phyloP scores from a whole-genome alignment of 2,797 vertebrate genomes.

The Miichthys miiuy region DNA sequence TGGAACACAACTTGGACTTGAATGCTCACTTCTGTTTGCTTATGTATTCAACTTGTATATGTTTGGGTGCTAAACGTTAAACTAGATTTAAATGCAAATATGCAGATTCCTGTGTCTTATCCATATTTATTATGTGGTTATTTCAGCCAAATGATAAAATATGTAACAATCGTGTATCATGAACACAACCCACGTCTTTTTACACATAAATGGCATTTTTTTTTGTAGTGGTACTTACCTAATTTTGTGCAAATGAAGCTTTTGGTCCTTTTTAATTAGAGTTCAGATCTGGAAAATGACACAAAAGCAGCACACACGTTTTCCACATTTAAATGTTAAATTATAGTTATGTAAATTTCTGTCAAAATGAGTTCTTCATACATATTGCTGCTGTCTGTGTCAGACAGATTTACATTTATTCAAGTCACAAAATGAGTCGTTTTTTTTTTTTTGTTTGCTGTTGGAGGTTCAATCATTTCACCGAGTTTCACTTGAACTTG shows the following conservation, averaged over 20 bases:
- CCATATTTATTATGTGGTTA: conserved; percentile 8
- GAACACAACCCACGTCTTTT: not conserved
- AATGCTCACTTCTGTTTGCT: not conserved
- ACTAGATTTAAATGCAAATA: not conserved
- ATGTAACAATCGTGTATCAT: not conserved
- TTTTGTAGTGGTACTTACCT: not conserved
- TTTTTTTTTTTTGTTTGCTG: not conserved
- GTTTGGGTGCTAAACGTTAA: not conserved
- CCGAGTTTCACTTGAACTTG: conserved; percentile 41
- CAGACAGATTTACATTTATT: conserved; percentile 15
- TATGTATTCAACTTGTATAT: not conserved
- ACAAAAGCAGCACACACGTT: not conserved
- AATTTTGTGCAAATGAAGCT: not conserved
- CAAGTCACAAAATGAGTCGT: conserved; percentile 5
- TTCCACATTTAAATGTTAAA: not conserved
- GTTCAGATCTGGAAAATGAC: not conserved
- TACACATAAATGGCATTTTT: not conserved
- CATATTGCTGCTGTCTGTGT: conserved; percentile 13
- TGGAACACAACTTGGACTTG: not conserved
- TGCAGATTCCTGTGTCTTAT: not conserved
- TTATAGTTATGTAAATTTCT: not conserved
- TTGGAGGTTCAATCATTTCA: conserved; percentile 23
- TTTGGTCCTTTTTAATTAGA: no score
- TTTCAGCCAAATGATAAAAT: not conserved
- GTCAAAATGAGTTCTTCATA: not conserved